Percentiles rank a stretch among this genome's conserved stretches.
Conservation (phyloP, 2,797 vertebrate genomes). For the Echiichthys vipera region DNA sequence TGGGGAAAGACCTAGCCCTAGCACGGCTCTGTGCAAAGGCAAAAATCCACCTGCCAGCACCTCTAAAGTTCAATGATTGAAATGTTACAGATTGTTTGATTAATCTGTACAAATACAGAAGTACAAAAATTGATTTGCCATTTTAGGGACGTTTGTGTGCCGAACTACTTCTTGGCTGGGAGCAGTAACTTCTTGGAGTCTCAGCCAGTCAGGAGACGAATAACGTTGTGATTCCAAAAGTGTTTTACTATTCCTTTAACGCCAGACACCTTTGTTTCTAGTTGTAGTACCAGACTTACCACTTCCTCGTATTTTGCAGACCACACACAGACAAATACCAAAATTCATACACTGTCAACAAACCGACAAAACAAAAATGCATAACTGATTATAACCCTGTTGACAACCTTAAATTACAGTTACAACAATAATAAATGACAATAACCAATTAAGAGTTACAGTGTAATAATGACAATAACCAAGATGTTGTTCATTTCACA, state of each 20-base stretch:
- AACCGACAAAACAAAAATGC: not conserved
- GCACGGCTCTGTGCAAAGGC: not conserved
- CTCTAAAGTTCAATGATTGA: not conserved
- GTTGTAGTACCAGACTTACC: not conserved
- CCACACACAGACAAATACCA: not conserved
- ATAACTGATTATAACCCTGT: not conserved
- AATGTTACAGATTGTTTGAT: not conserved
- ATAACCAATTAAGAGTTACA: no score
- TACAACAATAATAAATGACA: no score
- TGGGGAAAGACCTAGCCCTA: accelerated
- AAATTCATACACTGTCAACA: not conserved
- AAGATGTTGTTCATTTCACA: not conserved
- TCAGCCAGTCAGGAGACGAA: not conserved
- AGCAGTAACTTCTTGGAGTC: not conserved
- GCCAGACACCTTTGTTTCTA: not conserved
- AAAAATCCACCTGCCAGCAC: not conserved
- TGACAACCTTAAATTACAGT: conserved; percentile 10
- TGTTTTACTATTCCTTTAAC: not conserved
- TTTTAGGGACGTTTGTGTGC: not conserved
- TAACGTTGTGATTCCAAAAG: not conserved
- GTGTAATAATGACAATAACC: no score
- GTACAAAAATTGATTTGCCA: not conserved
- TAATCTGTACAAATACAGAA: not conserved
- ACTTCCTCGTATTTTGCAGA: not conserved
- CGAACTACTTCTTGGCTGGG: not conserved